Percentiles rank a stretch among this genome's conserved stretches.
phyloP scores from a whole-genome alignment of 2,797 vertebrate genomes.

The Enteromius radiatus region DNA sequence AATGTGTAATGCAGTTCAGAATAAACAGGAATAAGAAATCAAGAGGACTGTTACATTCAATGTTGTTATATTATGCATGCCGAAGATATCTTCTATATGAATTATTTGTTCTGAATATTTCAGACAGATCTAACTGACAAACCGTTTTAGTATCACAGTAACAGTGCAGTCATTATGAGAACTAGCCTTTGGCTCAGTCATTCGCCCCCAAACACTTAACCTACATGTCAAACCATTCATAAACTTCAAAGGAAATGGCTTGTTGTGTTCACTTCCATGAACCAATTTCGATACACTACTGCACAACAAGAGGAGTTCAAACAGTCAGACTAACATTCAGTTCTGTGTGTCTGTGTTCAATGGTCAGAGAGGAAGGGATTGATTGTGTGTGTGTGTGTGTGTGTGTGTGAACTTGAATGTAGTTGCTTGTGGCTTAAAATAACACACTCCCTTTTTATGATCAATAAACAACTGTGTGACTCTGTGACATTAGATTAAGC shows the following conservation, averaged over 20 bases:
- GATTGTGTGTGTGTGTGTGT: conserved; percentile 10
- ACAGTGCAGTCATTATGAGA: conserved; percentile 34
- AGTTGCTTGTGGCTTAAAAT: conserved; percentile 20
- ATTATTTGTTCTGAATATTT: conserved; percentile 4
- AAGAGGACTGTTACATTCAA: background rate
- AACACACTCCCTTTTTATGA: conserved; percentile 39
- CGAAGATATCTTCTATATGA: background rate
- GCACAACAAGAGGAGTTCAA: background rate
- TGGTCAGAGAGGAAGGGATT: background rate
- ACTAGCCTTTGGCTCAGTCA: conserved; percentile 24
- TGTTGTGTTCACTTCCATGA: conserved; percentile 34
- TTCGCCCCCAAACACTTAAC: conserved; percentile 21
- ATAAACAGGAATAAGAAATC: background rate
- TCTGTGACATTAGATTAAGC: conserved; percentile 45
- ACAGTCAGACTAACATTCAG: conserved; percentile 5
- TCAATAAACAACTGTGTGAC: conserved; percentile 51
- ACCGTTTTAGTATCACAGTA: conserved; percentile 2
- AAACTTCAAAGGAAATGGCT: conserved; percentile 37
- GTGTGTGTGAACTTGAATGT: background rate
- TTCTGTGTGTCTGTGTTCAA: background rate
- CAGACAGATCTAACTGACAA: background rate
- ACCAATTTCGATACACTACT: background rate
- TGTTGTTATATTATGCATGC: background rate
- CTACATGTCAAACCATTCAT: conserved; percentile 33
- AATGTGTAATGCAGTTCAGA: background rate